phyloP scores from a whole-genome alignment of 2,113 vertebrate genomes.

The Heliornis fulica region DNA sequence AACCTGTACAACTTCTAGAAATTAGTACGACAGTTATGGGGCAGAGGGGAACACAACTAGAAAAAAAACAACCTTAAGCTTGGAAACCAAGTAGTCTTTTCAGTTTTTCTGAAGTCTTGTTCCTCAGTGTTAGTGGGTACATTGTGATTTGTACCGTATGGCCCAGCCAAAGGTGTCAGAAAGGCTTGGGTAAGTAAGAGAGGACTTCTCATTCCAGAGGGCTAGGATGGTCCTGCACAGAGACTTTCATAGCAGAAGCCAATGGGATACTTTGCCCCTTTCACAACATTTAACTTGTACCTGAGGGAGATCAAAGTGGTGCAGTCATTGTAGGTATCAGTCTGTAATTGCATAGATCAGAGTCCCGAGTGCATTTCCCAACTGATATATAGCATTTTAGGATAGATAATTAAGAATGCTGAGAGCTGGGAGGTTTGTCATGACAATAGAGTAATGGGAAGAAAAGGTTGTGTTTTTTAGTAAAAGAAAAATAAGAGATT shows the following conservation, averaged over 20 bases:
- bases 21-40: neutral
- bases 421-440: neutral
- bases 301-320: neutral
- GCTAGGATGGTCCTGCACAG: neutral
- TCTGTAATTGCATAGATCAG: neutral
- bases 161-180: neutral
- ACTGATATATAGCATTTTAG: neutral
- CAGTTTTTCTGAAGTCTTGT: neutral
- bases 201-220: neutral
- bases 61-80: neutral
- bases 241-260: neutral
- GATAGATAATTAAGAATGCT: neutral
- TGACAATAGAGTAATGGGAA: neutral
- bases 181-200: neutral
- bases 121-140: neutral
- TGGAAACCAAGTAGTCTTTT: neutral
- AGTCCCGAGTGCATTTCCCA: neutral
- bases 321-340: neutral
- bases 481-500: neutral
- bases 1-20: neutral
- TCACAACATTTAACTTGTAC: neutral
- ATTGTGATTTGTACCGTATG: neutral
- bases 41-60: neutral
- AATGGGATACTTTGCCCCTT: neutral
- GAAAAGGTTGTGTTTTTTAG: neutral